Percentiles rank a stretch among this genome's conserved stretches.
Conservation (phyloP, 2,888 invertebrate species). For the Thysanoteuthis rhombus region DNA sequence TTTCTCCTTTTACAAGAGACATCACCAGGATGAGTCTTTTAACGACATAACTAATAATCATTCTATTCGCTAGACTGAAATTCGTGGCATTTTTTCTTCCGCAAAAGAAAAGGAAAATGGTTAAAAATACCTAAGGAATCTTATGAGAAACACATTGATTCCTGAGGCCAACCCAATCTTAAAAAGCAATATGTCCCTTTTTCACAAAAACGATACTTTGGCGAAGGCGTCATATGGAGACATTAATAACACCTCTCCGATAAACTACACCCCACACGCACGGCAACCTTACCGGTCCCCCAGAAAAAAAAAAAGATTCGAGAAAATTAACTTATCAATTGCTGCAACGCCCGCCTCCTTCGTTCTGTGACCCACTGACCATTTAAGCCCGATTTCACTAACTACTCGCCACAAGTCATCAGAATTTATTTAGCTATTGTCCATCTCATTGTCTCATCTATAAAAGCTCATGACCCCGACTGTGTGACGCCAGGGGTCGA, state of each 20-base stretch:
- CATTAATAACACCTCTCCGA: not conserved
- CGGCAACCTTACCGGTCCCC: too few relatives aligned
- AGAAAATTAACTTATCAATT: not conserved
- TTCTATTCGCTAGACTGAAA: not conserved
- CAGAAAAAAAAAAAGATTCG: too few relatives aligned
- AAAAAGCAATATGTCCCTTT: not conserved
- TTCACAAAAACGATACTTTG: not conserved
- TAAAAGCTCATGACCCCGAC: not conserved
- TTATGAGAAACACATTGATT: not conserved
- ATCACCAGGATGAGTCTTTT: not conserved
- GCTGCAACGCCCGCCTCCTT: not conserved
- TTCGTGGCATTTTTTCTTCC: not conserved
- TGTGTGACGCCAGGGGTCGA: not conserved
- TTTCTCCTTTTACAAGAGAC: not conserved
- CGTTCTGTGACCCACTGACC: not conserved
- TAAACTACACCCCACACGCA: not conserved
- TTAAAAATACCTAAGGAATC: not conserved
- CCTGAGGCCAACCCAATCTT: not conserved
- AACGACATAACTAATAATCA: not conserved
- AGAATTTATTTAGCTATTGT: not conserved
- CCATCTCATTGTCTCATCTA: not conserved
- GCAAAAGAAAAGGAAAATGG: not conserved
- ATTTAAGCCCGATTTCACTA: not conserved
- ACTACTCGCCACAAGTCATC: not conserved
- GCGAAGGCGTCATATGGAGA: not conserved